A percentile compares a stretch with the other conserved stretches of the same genome.
These are phyloP conservation scores for Fregetta grallaria DNA, from an alignment of 2,113 vertebrate species.

Conservation along the genomic window DNA sequence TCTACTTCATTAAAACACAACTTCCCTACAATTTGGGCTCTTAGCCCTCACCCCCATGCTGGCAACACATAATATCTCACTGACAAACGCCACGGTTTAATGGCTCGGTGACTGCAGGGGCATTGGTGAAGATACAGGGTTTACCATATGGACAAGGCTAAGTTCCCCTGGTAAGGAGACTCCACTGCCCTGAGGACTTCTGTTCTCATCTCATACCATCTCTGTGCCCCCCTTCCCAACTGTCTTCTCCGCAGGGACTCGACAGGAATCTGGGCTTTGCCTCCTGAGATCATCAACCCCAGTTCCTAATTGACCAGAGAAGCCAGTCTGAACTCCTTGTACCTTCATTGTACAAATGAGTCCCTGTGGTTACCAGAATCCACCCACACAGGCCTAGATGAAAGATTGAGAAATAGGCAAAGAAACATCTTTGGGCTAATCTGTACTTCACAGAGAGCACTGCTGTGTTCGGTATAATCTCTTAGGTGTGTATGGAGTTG, in stretches of 20 bases:
- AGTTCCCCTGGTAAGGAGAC: background rate
- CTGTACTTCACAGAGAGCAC: background rate
- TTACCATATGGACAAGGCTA: background rate
- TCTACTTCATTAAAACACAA: background rate
- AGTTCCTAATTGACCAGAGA: background rate
- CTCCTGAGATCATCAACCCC: background rate
- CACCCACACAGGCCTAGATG: background rate
- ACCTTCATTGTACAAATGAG: background rate
- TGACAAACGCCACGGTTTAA: background rate
- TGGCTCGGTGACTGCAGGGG: accelerated
- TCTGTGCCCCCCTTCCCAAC: background rate
- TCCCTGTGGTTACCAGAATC: background rate
- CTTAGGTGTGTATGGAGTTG: background rate
- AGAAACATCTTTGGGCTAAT: background rate
- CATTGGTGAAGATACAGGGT: accelerated
- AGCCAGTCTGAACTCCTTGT: background rate
- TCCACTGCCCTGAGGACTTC: background rate
- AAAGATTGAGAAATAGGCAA: background rate
- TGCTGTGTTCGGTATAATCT: background rate
- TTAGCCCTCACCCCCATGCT: background rate
- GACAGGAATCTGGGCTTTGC: background rate
- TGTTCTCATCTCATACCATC: background rate
- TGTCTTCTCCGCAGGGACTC: background rate
- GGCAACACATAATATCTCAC: background rate
- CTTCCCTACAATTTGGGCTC: background rate